Base-by-base conservation (phyloP, 2,888 invertebrate genomes). In the Nudaria mundana region DNA sequence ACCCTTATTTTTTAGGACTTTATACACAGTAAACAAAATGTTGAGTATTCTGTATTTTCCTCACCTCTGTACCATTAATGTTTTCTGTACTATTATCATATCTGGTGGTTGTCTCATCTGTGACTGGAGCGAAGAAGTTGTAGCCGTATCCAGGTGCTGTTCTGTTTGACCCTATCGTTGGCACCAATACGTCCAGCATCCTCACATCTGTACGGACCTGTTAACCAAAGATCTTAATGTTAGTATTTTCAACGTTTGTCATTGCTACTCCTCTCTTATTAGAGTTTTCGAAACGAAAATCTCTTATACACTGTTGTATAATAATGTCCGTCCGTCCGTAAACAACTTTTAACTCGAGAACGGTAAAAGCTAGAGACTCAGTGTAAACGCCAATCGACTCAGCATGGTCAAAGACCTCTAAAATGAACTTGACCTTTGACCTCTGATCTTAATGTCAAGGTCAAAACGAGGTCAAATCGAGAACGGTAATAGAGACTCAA, bases 151-250 rank as follows among this genome's bases (percentile, higher is more conserved):
- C 51, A 16, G 56, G 43, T 31, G 61, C 48, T 14, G 75, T 66
- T 50, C 68, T 66, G 57, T 81, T 79, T 44, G 71, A 44, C 7
- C 68, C 54, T 42, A 65, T 40, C 35, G 84, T 81, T 12, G 85
- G 75, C 42, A 56, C 55, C 37, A 69, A 63, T 29, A 79, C 80
- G 68, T 75, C 79, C 63, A 80, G 56, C 85, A 85, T 86, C 53
- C 60, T 85, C 51, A 51, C 71, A 74, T 74, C 42, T 44, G 55
- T 38, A 18, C 35, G 20, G 30, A 42, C 59, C 72, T 74, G 65
- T 0, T 10, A 36, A 60, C 22, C 36, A 31, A 29, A 33, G 4
- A 28, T 23, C 18, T 24, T 18, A n/a, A 35, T 22, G 7, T 6
- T 40, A 34, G 15, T 12, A n/a, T 1, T n/a, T 23, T 2, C n/a